phyloP scores from a whole-genome alignment of 2,797 vertebrate genomes.

The Pyrocephalus nanus region DNA sequence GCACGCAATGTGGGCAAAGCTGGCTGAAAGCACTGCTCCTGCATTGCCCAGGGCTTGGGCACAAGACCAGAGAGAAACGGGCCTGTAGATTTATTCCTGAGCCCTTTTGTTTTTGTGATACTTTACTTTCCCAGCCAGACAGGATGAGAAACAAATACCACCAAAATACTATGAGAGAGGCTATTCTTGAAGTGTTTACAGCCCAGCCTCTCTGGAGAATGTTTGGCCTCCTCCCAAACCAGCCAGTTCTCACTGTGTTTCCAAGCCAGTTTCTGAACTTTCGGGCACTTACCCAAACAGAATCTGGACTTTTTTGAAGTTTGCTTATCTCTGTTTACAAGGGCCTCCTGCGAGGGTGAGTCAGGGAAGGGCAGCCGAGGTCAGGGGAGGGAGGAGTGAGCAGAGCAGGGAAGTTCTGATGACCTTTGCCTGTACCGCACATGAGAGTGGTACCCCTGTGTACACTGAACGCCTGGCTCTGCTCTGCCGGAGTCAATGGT shows the following conservation, averaged over 20 bases:
- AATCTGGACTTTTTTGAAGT: constrained; percentile 60
- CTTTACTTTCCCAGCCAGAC: constrained; percentile 48
- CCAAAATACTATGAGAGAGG: constrained; percentile 42
- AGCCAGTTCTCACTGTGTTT: constrained; percentile 38
- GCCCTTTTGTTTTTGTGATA: constrained; percentile 35
- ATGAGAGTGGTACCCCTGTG: rapidly evolving
- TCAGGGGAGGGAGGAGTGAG: not conserved
- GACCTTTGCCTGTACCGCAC: not conserved
- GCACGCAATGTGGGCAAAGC: rapidly evolving
- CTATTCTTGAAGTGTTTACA: constrained; percentile 70
- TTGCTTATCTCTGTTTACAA: constrained; percentile 57
- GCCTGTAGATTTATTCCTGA: constrained; percentile 14
- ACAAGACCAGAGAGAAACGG: not conserved
- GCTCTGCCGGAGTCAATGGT: rapidly evolving
- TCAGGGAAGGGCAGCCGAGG: constrained; percentile 22
- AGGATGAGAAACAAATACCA: constrained; percentile 65
- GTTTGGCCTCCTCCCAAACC: constrained; percentile 49
- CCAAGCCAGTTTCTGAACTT: constrained; percentile 57
- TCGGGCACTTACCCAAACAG: constrained; percentile 36
- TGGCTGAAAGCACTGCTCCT: rapidly evolving
- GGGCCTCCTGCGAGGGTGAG: not conserved
- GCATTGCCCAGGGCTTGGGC: rapidly evolving
- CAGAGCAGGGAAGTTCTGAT: not conserved
- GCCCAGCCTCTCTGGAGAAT: constrained; percentile 31
- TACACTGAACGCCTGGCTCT: not conserved